Base-by-base conservation (phyloP, 2,113 vertebrate genomes). In the Pungitius pungitius region DNA sequence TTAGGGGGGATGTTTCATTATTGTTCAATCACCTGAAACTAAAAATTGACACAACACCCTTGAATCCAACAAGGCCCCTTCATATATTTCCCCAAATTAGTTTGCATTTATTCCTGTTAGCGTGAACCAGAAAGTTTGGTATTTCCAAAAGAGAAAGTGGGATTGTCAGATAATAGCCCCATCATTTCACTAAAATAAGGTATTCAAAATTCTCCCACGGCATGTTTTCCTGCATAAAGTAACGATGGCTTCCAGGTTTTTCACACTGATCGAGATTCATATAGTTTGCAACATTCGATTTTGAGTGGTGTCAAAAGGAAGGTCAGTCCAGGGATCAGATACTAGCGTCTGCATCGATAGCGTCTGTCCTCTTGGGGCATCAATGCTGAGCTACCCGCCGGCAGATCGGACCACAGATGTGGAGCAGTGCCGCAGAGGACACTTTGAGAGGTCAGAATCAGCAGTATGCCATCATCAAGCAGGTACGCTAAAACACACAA, bases 341-440 rank as follows among this genome's bases (percentile, higher is more conserved):
- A n/a, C 37, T 8, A 30, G 30, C 30, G 14, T 10, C 42, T 30
- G 30, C 58, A n/a, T 4, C 42, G 42, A 27, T 26, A n/a, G 18
- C 52, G 73, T 17, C 26, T 40, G 33, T 64, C 47, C 63, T 71
- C 51, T 69, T 88, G 84, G 78, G 77, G 22, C 55, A 5, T 80
- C 27, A 73, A 71, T 63, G 45, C 55, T 81, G 26, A n/a, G 56
- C 64, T 33, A 73, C 71, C n/a, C 2, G 8, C 59, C 43, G 87
- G 78, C 85, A 89, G 91, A 84, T 57, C 88, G 82, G 24, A 26
- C 68, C 78, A 67, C 88, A 89, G 87, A 87, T 89, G 86, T 82
- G 85, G 62, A 43, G 40, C 80, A 26, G 68, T 17, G 43, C 65
- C 81, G 72, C 64, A 79, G 78, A 84, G 76, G 73, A 78, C 84